These are phyloP conservation scores for Albula goreensis DNA, from an alignment of 2,113 vertebrate species.

Conservation along the genomic window DNA sequence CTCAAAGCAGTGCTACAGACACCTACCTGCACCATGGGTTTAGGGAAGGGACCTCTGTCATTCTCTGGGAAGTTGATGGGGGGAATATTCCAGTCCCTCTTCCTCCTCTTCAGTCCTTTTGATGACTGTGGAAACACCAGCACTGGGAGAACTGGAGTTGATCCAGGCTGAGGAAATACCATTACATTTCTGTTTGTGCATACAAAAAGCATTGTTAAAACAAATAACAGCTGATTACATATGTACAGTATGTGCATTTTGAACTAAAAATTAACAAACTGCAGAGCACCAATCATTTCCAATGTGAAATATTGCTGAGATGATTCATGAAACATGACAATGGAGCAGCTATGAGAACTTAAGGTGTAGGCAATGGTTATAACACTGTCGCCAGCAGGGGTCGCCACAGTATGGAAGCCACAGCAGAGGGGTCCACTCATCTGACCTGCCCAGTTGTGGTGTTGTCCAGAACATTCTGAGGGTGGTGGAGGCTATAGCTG, in stretches of 20 bases:
- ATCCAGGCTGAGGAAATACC: conserved; percentile 34
- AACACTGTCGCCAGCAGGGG: neutral
- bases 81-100: conserved; percentile 70
- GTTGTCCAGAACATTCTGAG: neutral
- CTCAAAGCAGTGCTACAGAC: neutral
- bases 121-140: conserved; percentile 53
- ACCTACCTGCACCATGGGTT: conserved; percentile 47
- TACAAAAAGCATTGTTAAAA: neutral
- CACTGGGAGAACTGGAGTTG: conserved; percentile 27
- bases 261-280: neutral
- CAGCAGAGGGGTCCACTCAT: neutral
- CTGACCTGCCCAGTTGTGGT: neutral
- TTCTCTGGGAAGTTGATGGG: conserved; percentile 47
- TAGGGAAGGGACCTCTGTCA: conserved; percentile 49
- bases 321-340: neutral
- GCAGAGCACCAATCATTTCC: neutral
- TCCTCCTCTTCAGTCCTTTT: conserved; percentile 56
- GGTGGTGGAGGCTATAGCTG: neutral
- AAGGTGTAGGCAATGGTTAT: neutral
- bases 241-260: neutral
- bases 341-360: neutral
- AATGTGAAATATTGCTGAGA: too few species aligned
- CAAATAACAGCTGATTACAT: neutral
- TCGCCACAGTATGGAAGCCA: neutral
- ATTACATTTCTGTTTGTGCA: neutral